These are phyloP conservation scores for Tethya wilhelma DNA, from an alignment of 37 sponge, comb jelly and placozoan species.

Conservation along the genomic window DNA sequence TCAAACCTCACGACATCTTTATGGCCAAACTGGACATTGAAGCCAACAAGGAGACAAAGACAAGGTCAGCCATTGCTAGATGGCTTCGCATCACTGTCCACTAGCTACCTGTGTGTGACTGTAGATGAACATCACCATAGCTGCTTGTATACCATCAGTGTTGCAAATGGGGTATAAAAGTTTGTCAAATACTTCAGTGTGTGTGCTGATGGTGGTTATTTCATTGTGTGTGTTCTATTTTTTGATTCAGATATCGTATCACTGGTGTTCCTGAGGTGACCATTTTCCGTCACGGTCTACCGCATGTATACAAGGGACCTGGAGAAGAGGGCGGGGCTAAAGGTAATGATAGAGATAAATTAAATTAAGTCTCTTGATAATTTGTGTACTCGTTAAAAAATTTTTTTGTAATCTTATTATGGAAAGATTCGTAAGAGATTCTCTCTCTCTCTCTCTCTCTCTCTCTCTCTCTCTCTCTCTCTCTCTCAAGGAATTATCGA, in stretches of 20 bases:
- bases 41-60: conserved; percentile 20
- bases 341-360: conserved; percentile 1
- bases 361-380: no score
- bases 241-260: conserved; percentile 34
- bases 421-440: neutral
- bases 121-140: no score
- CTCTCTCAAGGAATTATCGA: conserved; percentile 21
- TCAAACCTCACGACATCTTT: conserved; percentile 16
- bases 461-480: neutral
- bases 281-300: conserved; percentile 35
- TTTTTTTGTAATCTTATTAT: no score
- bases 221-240: no score
- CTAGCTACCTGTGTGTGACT: neutral
- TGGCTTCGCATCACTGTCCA: neutral
- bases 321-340: conserved; percentile 18
- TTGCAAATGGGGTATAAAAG: no score
- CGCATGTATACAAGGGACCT: conserved; percentile 61
- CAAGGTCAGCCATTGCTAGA: conserved; percentile 5
- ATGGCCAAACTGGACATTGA: conserved; percentile 54
- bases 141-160: no score
- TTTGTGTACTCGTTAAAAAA: no score
- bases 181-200: no score
- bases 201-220: no score
- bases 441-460: neutral
- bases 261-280: conserved; percentile 24